Evolutionary conservation across 2,888 invertebrate species (phyloP).

Genomic region (Macrosiphum euphorbiae): DNA sequence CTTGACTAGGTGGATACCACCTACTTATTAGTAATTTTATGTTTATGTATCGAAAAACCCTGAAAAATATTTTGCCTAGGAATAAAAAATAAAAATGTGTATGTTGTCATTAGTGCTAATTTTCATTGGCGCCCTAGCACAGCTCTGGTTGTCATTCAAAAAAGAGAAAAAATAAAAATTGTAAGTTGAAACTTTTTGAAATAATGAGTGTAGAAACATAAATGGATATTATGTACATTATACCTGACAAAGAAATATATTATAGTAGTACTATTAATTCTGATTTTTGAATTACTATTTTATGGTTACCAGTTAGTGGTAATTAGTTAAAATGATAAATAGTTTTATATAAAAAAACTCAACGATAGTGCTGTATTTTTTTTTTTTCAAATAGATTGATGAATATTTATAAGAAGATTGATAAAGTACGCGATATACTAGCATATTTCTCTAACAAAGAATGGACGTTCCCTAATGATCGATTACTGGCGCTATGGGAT

Average conservation of each 20-base stretch:
- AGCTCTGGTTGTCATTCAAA: background rate
- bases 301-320: background rate
- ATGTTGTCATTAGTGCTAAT: background rate
- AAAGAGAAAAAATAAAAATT: background rate
- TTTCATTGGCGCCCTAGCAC: too few relatives aligned
- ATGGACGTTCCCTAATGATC: conserved; percentile 71
- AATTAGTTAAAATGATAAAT: background rate
- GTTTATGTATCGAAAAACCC: background rate
- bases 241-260: background rate
- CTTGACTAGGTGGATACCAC: too few relatives aligned
- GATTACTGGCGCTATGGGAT: conserved; percentile 69
- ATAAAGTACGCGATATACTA: conserved; percentile 71
- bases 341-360: background rate
- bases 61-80: background rate
- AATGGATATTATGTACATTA: background rate
- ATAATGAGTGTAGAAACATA: background rate
- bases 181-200: background rate
- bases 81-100: background rate
- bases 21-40: background rate
- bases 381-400: conserved; percentile 70
- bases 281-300: background rate
- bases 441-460: conserved; percentile 73
- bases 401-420: conserved; percentile 72
- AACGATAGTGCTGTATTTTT: conserved; percentile 69
- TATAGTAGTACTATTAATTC: background rate